These are phyloP conservation scores for Harpagus bidentatus DNA, from an alignment of 2,113 vertebrate species.

Conservation along the genomic window DNA sequence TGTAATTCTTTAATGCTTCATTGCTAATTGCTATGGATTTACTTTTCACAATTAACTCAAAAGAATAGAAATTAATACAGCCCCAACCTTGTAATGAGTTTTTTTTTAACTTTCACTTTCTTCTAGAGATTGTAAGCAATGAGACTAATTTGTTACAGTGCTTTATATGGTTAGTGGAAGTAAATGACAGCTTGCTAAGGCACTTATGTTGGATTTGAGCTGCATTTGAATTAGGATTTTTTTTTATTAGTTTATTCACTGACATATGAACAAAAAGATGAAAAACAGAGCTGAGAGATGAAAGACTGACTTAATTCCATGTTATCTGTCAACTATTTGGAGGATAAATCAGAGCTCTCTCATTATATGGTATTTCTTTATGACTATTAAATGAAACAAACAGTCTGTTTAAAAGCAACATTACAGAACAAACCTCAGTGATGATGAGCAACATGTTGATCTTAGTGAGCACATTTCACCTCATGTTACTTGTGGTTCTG, in stretches of 20 bases:
- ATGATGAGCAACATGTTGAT: neutral
- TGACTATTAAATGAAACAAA: conserved; percentile 32
- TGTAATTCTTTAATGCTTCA: neutral
- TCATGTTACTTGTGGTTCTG: neutral
- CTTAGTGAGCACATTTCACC: neutral
- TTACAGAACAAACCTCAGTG: neutral
- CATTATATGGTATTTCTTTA: neutral
- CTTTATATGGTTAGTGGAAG: neutral
- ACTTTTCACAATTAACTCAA: neutral
- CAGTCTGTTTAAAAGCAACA: neutral
- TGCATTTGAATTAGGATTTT: neutral
- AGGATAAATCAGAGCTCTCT: conserved; percentile 16
- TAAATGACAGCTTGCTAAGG: neutral
- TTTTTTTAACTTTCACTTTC: neutral
- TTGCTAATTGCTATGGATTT: neutral
- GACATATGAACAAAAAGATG: neutral
- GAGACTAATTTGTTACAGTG: neutral
- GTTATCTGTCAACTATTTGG: neutral
- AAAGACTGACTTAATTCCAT: neutral
- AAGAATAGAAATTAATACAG: neutral
- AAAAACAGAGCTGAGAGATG: neutral
- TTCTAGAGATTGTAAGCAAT: neutral
- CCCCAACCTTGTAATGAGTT: neutral
- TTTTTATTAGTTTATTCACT: neutral
- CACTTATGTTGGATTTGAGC: neutral